Conservation (phyloP, 1,140 invertebrate species). For the Triops longicaudatus region DNA sequence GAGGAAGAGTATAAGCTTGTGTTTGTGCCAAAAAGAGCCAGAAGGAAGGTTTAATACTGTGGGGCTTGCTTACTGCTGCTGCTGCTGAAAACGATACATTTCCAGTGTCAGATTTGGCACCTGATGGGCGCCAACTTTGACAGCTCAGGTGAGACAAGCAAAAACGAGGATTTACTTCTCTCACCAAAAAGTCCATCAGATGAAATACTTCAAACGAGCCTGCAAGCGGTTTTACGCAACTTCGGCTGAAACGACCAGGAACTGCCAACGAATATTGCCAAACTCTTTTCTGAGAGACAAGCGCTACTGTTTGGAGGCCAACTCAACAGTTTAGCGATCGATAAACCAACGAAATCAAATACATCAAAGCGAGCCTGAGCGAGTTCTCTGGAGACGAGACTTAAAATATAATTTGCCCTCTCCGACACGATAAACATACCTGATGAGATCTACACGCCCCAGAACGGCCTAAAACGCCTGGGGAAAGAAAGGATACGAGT, state of each 20-base stretch:
- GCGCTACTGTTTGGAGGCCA: too few relatives aligned
- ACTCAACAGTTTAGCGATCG: too few relatives aligned
- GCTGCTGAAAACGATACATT: neutral
- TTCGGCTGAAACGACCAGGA: neutral
- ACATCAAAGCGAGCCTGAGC: too few relatives aligned
- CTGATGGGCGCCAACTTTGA: slow-evolving; percentile 5
- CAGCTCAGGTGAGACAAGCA: slow-evolving; percentile 1
- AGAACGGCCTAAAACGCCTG: too few relatives aligned
- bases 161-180: neutral
- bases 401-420: too few relatives aligned
- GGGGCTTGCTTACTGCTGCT: neutral
- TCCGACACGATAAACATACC: too few relatives aligned
- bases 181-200: neutral
- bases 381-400: too few relatives aligned
- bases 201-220: neutral
- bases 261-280: neutral
- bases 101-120: slow-evolving; percentile 11
- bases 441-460: too few relatives aligned
- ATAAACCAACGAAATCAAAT: too few relatives aligned
- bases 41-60: neutral
- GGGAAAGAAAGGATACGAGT: too few relatives aligned
- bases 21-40: neutral
- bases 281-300: too few relatives aligned
- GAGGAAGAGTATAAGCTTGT: neutral
- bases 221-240: neutral